These are phyloP conservation scores for Rhegmatorhina hoffmannsi DNA, from an alignment of 2,113 vertebrate genomes.

Conservation along the genomic window DNA sequence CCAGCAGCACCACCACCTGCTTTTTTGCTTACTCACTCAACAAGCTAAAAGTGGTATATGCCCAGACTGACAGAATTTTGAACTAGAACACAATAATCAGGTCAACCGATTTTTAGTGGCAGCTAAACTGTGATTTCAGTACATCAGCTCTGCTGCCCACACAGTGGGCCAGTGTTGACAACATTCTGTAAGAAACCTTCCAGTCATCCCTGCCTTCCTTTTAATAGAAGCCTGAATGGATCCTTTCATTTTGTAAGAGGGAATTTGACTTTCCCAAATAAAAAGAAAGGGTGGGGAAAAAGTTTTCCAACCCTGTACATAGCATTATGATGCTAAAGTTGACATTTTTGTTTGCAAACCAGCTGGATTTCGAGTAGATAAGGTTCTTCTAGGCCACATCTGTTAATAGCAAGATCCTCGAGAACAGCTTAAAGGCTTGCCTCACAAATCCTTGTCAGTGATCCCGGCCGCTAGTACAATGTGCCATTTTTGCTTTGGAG, in stretches of 20 bases:
- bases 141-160: not conserved
- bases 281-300: not conserved
- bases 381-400: not conserved
- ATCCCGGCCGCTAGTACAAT: not conserved
- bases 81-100: not conserved
- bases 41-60: not conserved
- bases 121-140: not conserved
- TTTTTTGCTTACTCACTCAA: not conserved
- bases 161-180: not conserved
- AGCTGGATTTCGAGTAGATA: slow-evolving; percentile 1
- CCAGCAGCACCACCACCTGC: not conserved
- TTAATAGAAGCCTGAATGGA: not conserved
- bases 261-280: not conserved
- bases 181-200: not conserved
- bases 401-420: not conserved
- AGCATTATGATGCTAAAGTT: not conserved
- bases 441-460: not conserved
- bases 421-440: not conserved
- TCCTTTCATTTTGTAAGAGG: not conserved
- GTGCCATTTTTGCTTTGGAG: slow-evolving; percentile 15
- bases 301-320: not conserved
- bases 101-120: not conserved
- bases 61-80: not conserved
- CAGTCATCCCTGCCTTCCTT: not conserved
- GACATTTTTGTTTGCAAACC: not conserved